phyloP scores from a whole-genome alignment of 2,888 invertebrate species.

The Pycnomerus fuliginosus region DNA sequence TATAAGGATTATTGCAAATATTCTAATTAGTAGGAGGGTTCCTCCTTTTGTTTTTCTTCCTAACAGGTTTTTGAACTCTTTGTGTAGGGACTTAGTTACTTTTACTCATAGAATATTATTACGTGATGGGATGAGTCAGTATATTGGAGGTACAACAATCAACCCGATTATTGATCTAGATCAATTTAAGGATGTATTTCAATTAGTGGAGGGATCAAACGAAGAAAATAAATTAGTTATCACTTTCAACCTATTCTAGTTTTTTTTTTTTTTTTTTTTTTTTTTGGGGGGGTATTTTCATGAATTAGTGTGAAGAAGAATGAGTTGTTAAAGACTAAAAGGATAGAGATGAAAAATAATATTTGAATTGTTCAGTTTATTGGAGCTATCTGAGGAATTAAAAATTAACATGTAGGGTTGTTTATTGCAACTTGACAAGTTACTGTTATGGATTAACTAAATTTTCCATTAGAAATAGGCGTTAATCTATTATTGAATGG shows the following conservation, averaged over 20 bases:
- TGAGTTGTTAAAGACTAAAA: constrained; percentile 57
- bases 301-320: constrained; percentile 35
- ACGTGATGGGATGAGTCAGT: constrained; percentile 60
- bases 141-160: constrained; percentile 56
- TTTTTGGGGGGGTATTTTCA: too few species aligned
- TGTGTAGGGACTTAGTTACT: constrained; percentile 54
- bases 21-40: constrained; percentile 47
- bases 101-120: constrained; percentile 55
- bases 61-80: constrained; percentile 62
- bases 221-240: constrained; percentile 68
- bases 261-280: constrained; percentile 43
- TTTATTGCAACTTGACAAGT: constrained; percentile 68
- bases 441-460: constrained; percentile 60
- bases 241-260: constrained; percentile 58
- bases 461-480: constrained; percentile 63
- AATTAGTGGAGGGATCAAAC: constrained; percentile 63
- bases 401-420: constrained; percentile 59
- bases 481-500: constrained; percentile 64
- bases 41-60: constrained; percentile 49
- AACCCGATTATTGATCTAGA: constrained; percentile 57
- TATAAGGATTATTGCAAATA: constrained; percentile 63
- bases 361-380: constrained; percentile 56
- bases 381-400: constrained; percentile 69
- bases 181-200: constrained; percentile 62
- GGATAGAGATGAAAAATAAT: constrained; percentile 49